phyloP scores from a whole-genome alignment of 2,888 invertebrate genomes.

The Conops quadrifasciatus region DNA sequence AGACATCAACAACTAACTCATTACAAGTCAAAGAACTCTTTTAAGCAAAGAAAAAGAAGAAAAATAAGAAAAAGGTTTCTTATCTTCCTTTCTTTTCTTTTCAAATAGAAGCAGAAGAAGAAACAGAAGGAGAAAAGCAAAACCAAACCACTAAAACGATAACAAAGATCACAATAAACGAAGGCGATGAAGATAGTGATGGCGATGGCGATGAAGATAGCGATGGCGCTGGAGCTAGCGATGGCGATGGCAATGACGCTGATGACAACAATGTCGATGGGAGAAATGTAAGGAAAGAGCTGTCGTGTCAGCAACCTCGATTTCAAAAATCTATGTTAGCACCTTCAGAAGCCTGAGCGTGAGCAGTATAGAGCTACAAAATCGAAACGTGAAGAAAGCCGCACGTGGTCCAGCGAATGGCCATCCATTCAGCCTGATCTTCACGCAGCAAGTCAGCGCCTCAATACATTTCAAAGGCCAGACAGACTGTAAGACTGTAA shows the following conservation, averaged over 20 bases:
- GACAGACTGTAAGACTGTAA: too few relatives aligned
- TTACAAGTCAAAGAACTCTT: constrained; percentile 6
- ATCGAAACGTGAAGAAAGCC: neutral
- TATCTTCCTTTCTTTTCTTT: neutral
- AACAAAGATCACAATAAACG: neutral
- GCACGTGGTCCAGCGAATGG: too few relatives aligned
- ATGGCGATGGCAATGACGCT: neutral
- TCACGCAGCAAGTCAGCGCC: too few relatives aligned
- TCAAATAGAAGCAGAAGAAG: neutral
- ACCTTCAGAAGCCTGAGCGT: neutral
- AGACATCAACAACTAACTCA: neutral
- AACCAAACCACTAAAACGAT: neutral
- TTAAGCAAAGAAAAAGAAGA: neutral
- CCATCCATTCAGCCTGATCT: too few relatives aligned
- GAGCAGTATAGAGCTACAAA: neutral
- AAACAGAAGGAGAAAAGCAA: neutral
- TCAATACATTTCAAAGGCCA: too few relatives aligned
- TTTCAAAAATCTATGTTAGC: neutral
- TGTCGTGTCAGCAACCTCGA: constrained; percentile 17
- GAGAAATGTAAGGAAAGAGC: neutral
- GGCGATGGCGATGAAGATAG: neutral
- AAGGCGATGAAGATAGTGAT: neutral
- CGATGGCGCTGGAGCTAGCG: neutral
- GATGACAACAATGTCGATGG: neutral
- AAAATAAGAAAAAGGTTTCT: neutral